Evolutionary conservation across 2,113 vertebrate genomes (phyloP).

Genomic region (Prionailurus viverrinus): DNA sequence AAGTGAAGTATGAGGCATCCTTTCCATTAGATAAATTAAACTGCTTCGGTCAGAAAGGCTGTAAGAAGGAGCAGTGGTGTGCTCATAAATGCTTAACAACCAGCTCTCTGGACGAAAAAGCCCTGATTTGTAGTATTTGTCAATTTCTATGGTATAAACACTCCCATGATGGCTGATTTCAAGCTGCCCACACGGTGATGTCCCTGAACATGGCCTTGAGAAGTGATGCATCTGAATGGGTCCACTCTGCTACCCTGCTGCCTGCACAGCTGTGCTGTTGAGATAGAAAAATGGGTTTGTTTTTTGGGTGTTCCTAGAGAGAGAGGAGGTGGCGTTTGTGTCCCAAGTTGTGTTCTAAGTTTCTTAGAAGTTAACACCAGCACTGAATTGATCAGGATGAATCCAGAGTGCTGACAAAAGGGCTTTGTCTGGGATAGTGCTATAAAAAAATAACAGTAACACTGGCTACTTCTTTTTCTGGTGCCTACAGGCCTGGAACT

Average conservation of each 20-base stretch:
- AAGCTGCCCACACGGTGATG: neutral
- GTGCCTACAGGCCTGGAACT: neutral
- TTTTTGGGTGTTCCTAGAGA: neutral
- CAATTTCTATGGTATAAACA: neutral
- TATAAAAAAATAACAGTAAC: neutral
- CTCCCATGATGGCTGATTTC: neutral
- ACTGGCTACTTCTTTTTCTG: too few relatives aligned
- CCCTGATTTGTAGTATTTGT: neutral
- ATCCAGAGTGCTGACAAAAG: neutral
- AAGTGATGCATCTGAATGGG: neutral
- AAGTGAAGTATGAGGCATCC: constrained; percentile 45
- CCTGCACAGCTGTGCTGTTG: neutral
- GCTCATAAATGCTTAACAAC: constrained; percentile 55
- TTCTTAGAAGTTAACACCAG: neutral
- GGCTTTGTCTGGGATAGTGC: neutral
- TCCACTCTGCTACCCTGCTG: rapidly evolving
- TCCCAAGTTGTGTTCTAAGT: neutral
- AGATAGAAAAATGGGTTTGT: neutral
- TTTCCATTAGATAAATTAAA: constrained; percentile 78
- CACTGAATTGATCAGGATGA: neutral
- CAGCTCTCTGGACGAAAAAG: constrained; percentile 10
- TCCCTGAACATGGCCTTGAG: neutral
- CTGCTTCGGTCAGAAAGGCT: constrained; percentile 53
- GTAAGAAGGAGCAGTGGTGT: constrained; percentile 37
- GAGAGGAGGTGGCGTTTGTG: neutral